Base-by-base conservation (phyloP, 2,888 invertebrate genomes). In the Flexamia atlantica region DNA sequence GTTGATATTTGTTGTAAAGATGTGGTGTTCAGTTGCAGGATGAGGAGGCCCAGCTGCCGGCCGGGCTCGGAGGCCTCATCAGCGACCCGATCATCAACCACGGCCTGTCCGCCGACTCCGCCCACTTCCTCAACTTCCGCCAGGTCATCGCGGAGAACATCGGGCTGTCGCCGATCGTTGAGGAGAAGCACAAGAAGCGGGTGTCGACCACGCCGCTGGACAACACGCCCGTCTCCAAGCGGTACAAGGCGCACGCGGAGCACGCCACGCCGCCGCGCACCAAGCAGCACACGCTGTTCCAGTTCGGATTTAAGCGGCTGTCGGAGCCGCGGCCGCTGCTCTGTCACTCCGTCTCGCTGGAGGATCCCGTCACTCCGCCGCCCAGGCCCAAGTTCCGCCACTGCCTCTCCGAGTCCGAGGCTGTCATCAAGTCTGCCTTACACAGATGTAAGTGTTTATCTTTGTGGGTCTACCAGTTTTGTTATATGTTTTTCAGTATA, bases 351-450 rank as follows among this genome's bases (percentile, higher is more conserved):
- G 74, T 79, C 25, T 72, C 83, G 28, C 25, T 82, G 1, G 82
- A 82, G 10, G 53, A 20, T 0, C 25, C 68, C 14, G 42, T 50
- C 14, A 82, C 50, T 0, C 30, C 84, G 9, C 40, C 72, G 50
- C 50, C 60, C 9, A 9, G 36, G 20, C 81, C 85, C 10, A 86
- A 85, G 68, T 81, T 94, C 82, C 92, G 94, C 86, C 90, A 95
- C 79, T 94, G 94, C 30, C 92, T 94, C 87, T 97, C 97, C 0
- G 96, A 96, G 86, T 95, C 95, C 72, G 97, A 97, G 89, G 94
- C 95, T 0, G 90, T 91, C 0, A 94, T 94, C 17, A 95, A 95
- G 93, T 92, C 92, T 12, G 96, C 96, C 0, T 90, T 96, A 85
- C 93, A 95, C 20, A 90, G 94, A 90, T 95, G 93, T 93, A 87